Evolutionary conservation across 1,140 invertebrate genomes (phyloP).

Genomic region (Bombus haemorrhoidalis): DNA sequence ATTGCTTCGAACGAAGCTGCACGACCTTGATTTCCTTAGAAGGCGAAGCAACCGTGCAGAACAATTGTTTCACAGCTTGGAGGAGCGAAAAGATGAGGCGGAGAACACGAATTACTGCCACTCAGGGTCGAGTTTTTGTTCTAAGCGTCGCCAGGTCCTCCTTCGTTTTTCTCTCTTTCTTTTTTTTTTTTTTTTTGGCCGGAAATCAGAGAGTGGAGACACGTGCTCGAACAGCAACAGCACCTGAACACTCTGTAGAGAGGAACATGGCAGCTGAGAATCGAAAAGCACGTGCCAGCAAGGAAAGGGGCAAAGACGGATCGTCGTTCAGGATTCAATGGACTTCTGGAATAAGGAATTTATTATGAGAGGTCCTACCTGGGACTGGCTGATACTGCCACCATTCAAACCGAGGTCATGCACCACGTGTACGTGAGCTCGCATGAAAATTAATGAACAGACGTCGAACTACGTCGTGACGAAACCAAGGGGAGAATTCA

Average conservation of each 20-base stretch:
- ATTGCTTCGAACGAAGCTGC: background rate
- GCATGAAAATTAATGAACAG: constrained; percentile 61
- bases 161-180: background rate
- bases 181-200: background rate
- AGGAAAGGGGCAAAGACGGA: constrained; percentile 55
- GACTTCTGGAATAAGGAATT: constrained; percentile 67
- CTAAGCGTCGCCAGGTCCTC: constrained; percentile 41
- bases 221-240: constrained; percentile 63
- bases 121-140: constrained; percentile 54
- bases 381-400: constrained; percentile 53
- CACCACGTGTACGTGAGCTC: constrained; percentile 49
- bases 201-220: constrained; percentile 62
- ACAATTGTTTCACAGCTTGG: constrained; percentile 27
- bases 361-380: constrained; percentile 68
- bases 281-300: constrained; percentile 68
- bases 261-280: constrained; percentile 65
- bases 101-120: constrained; percentile 16
- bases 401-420: constrained; percentile 58
- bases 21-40: constrained; percentile 24
- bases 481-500: background rate
- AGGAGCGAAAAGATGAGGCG: constrained; percentile 3
- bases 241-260: constrained; percentile 56
- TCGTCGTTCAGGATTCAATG: constrained; percentile 58
- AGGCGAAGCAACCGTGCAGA: constrained; percentile 3
- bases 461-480: background rate